Evolutionary conservation across 2,888 invertebrate genomes (phyloP).

Genomic region (Micropterix aruncella): DNA sequence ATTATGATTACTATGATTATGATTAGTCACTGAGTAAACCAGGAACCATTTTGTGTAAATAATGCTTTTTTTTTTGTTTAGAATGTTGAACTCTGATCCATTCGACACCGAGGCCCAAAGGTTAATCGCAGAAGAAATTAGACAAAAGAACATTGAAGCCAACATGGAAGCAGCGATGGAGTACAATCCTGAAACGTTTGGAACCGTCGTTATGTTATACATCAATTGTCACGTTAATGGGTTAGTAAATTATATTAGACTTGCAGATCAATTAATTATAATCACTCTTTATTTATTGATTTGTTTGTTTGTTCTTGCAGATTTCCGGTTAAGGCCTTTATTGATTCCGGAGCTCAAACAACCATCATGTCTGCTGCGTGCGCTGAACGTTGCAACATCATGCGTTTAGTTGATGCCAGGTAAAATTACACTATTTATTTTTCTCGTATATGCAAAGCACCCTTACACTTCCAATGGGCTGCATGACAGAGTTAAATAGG

Average conservation of each 20-base stretch:
- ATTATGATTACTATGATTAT: too few relatives aligned
- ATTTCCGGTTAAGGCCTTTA: conserved; percentile 93
- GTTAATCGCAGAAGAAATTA: conserved; percentile 90
- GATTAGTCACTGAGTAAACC: too few relatives aligned
- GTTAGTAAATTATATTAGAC: conserved; percentile 17
- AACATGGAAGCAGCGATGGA: conserved; percentile 99
- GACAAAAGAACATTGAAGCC: conserved; percentile 90
- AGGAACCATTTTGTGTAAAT: too few relatives aligned
- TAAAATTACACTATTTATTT: too few relatives aligned
- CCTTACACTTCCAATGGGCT: too few relatives aligned
- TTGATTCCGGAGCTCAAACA: conserved; percentile 95
- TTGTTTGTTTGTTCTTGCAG: conserved; percentile 17
- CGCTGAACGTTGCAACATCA: conserved; percentile 88
- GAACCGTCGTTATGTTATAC: conserved; percentile 94
- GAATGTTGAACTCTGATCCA: conserved; percentile 87
- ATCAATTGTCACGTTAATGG: conserved; percentile 97
- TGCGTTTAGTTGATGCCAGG: conserved; percentile 75
- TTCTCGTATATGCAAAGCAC: too few relatives aligned
- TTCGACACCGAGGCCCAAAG: conserved; percentile 92
- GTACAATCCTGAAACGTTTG: conserved; percentile 96
- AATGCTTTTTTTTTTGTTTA: too few relatives aligned
- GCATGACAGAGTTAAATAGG: too few relatives aligned
- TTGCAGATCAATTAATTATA: too few relatives aligned
- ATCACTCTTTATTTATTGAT: too few relatives aligned
- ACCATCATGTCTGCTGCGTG: conserved; percentile 97